phyloP scores from a whole-genome alignment of 2,113 vertebrate genomes.

The Sakesphorus luctuosus region DNA sequence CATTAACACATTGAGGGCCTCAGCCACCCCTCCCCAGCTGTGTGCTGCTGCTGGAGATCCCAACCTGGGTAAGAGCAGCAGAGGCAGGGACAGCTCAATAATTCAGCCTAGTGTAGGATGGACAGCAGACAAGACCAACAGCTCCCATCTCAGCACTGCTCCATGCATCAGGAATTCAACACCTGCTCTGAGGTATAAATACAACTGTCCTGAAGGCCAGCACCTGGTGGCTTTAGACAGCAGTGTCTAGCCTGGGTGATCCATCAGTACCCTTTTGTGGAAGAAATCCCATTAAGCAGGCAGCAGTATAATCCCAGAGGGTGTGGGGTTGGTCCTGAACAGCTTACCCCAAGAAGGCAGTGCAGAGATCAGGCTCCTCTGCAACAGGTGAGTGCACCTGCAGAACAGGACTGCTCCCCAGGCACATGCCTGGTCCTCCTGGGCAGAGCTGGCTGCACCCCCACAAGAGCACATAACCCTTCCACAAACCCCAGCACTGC shows the following conservation, averaged over 20 bases:
- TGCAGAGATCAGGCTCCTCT: background rate
- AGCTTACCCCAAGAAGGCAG: background rate
- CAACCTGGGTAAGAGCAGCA: background rate
- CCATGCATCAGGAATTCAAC: background rate
- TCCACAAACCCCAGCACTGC: background rate
- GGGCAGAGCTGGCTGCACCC: background rate
- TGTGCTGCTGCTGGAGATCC: background rate
- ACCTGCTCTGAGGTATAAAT: background rate
- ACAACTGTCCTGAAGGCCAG: conserved; percentile 43
- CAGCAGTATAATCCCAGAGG: background rate
- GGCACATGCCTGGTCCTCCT: background rate
- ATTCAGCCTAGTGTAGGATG: background rate
- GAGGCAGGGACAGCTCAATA: background rate
- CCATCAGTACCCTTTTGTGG: conserved; percentile 18
- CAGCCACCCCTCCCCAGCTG: background rate
- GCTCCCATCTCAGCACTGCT: background rate
- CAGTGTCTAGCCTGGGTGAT: conserved; percentile 50
- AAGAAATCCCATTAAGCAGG: conserved; percentile 44
- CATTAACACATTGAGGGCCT: background rate
- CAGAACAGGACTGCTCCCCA: background rate
- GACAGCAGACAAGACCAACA: background rate
- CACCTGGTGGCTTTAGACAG: conserved; percentile 39
- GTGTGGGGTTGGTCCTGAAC: background rate
- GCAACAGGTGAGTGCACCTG: background rate
- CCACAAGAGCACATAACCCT: background rate